These are phyloP conservation scores for Aselliscus stoliczkanus DNA, from an alignment of 2,797 vertebrate species.

Conservation along the genomic window DNA sequence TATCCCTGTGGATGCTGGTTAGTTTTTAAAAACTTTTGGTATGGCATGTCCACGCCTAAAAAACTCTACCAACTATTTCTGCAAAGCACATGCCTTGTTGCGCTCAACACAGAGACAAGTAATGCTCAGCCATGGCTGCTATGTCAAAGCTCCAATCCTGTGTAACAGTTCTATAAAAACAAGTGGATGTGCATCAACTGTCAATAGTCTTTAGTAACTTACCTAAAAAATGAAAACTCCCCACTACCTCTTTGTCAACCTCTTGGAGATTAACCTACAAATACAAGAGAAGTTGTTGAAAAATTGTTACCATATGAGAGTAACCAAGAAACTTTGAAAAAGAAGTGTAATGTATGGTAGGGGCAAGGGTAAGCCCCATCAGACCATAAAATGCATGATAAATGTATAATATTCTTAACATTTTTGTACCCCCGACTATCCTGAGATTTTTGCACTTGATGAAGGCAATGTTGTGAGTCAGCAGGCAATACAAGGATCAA, in stretches of 20 bases:
- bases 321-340: neutral
- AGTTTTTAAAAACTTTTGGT: neutral
- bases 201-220: neutral
- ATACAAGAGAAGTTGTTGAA: neutral
- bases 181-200: neutral
- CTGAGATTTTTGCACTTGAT: neutral
- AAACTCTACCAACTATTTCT: neutral
- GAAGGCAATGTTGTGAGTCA: neutral
- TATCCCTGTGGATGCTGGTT: neutral
- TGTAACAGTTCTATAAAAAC: neutral
- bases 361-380: neutral
- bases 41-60: fast-evolving
- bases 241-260: neutral
- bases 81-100: neutral
- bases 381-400: neutral
- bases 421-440: neutral
- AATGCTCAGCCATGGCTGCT: neutral
- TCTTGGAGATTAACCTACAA: neutral
- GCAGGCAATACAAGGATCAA: neutral
- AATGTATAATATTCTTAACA: neutral
- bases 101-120: neutral
- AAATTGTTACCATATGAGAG: neutral
- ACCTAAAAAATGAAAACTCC: neutral
- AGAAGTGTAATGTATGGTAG: fast-evolving
- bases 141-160: neutral